Evolutionary conservation across 2,888 invertebrate species (phyloP), one percentile per base, ranked within the genome.

Genomic region (Napeogenes inachia): DNA sequence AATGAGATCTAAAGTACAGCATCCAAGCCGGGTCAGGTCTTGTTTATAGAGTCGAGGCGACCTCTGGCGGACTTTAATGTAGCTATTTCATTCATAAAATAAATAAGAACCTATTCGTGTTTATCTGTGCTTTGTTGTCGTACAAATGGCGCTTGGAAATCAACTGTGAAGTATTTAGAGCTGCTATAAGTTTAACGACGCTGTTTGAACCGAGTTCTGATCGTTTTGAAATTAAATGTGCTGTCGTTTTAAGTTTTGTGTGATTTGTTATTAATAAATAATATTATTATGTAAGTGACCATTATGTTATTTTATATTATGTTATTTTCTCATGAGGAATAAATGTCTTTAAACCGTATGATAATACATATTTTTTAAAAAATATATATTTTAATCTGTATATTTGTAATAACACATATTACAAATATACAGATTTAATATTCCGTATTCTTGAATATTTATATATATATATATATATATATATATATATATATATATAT

Each of bases 21-120:
- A 63, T 63, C 42, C 60, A 45, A 53, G 61, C 13, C 32, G 57
- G 66, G 63, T 65, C 65, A 65, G 59, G 30, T 8, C 50, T 60
- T 60, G n/a, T 65, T 65, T 59, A 62, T 57, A 57, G 46, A 56
- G 54, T 32, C 33, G 45, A 45, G 57, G 54, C 64, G 62, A 66
- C 68, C 64, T 50, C 59, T 56, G 63, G 61, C 57, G 55, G 56
- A 63, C 59, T 47, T 56, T 56, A 67, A 63, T 63, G 67, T 66
- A 61, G 67, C 68, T 64, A 67, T 64, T 69, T 68, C 71, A 70
- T 70, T 72, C 71, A 71, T 69, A 72, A 72, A 70, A 72, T 72
- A 71, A 73, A 73, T 67, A 72, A 68, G 60, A 21, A 45, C 64
- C 67, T 54, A 60, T 70, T 69, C 73, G 69, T 72, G 72, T 65